Evolutionary conservation across 30 jellyfish, hydroid and myxozoan genomes (phyloP), one percentile per base, ranked within the genome.

Genomic region (Cassiopea xamachana): DNA sequence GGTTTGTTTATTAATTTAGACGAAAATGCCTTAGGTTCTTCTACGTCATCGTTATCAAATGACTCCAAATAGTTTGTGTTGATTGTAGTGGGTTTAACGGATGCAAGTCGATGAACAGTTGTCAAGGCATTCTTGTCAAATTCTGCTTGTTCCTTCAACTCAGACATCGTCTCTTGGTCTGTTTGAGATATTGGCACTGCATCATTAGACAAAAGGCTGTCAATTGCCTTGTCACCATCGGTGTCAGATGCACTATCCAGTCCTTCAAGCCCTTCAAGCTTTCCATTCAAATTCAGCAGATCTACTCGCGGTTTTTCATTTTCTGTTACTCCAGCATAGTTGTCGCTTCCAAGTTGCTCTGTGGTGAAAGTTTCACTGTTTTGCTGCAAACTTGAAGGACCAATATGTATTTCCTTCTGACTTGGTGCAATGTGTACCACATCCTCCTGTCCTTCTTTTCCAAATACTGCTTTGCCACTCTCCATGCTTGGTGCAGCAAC

Each of bases 271-370:
- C 92, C 92, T 46, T 84, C 85, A 1, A 84, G 70, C 78, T 73
- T 84, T 44, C 95, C 95, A 76, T 88, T 82, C 8, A 88, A 82
- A 79, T 88, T 88, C 76, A 88, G n/a, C 71, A 88, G 17, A 69
- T 88, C 95, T 58, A 49, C 75, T 58, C 71, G 69, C 0, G 95
- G 81, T 70, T 79, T 88, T 46, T 48, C 81, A 18, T 59, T 82
- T n/a, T 88, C 90, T 7, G 89, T 88, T 12, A 73, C 76, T 18
- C 95, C 95, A 17, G 95, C 95, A 55, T 78, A 79, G 76, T 88
- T 88, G 18, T 47, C 90, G 2, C 39, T 43, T 27, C 39, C 69
- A 6, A 84, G 79, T 44, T 61, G 92, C 19, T 18, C 73, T 55
- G 74, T 76, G 60, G 16, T 58, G 17, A 16, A 16, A 13, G n/a